A percentile compares a stretch with the other conserved stretches of the same genome.
These are phyloP conservation scores for Megaceryle alcyon DNA, from an alignment of 2,797 vertebrate genomes.

Conservation along the genomic window DNA sequence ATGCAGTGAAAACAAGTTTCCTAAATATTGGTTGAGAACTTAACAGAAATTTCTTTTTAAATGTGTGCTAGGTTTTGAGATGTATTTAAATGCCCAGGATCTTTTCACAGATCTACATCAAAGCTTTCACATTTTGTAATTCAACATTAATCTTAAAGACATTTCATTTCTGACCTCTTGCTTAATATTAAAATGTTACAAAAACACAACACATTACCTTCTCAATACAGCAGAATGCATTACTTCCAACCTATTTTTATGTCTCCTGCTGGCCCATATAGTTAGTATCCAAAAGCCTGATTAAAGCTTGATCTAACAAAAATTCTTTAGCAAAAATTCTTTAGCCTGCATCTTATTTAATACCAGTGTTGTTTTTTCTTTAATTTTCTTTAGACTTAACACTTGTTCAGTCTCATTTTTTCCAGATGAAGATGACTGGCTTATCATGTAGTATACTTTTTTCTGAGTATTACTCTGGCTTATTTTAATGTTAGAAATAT, in stretches of 20 bases:
- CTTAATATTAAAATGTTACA: conserved; percentile 42
- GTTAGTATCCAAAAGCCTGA: conserved; percentile 55
- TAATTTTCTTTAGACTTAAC: conserved; percentile 14
- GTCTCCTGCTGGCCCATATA: conserved; percentile 33
- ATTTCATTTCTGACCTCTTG: conserved; percentile 5
- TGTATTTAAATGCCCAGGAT: background rate
- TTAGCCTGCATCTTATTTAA: conserved; percentile 23
- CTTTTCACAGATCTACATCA: background rate
- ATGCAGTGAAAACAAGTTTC: background rate
- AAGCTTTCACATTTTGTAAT: conserved; percentile 35
- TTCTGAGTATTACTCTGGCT: background rate
- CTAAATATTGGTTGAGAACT: background rate
- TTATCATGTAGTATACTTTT: background rate
- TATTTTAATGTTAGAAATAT: background rate
- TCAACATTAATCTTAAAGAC: conserved; percentile 6
- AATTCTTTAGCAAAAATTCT: too few relatives aligned
- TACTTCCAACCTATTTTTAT: background rate
- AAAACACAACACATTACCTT: conserved; percentile 6
- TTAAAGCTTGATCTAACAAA: conserved; percentile 41
- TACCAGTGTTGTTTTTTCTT: background rate
- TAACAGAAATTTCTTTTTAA: background rate
- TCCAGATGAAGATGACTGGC: fast-evolving
- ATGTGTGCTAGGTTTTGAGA: background rate
- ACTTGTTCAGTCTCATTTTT: background rate
- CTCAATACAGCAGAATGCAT: conserved; percentile 30